phyloP scores from a whole-genome alignment of 2,797 vertebrate species.

The Microctenopoma steveboyesi region DNA sequence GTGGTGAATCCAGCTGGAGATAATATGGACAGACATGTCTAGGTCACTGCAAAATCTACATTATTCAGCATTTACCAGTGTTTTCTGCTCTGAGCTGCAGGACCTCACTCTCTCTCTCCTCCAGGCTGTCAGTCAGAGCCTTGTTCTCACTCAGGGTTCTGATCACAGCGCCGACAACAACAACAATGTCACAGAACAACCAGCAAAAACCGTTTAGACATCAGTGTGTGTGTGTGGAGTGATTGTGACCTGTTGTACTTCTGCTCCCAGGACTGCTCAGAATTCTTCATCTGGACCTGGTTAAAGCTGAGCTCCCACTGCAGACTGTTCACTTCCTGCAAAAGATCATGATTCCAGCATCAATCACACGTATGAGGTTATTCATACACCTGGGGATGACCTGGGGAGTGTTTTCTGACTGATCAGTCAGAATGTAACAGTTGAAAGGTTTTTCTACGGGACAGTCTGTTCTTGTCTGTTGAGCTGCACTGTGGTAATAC shows the following conservation, averaged over 20 bases:
- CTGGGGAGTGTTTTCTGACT: background rate
- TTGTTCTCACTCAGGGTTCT: conserved; percentile 89
- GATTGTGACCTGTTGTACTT: conserved; percentile 87
- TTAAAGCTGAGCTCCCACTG: conserved; percentile 94
- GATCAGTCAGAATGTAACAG: background rate
- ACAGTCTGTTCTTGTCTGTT: background rate
- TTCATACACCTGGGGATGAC: too few relatives aligned
- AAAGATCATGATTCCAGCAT: background rate
- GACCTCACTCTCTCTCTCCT: conserved; percentile 82
- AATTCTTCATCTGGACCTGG: conserved; percentile 89
- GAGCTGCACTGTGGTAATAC: conserved; percentile 2
- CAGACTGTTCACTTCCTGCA: conserved; percentile 90
- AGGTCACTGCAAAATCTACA: background rate
- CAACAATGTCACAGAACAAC: background rate
- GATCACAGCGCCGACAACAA: conserved; percentile 32
- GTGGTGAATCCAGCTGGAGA: background rate
- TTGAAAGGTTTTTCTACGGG: background rate
- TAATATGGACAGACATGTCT: background rate
- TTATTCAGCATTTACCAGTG: conserved; percentile 78
- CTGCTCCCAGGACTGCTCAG: conserved; percentile 87
- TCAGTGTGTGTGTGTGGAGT: background rate
- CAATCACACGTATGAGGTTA: too few relatives aligned
- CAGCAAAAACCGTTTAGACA: background rate
- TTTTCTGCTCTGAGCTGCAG: conserved; percentile 87
- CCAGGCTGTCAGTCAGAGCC: conserved; percentile 83